Evolutionary conservation across 2,113 vertebrate genomes (phyloP), one percentile per base, ranked within the genome.

Genomic region (Apus apus): DNA sequence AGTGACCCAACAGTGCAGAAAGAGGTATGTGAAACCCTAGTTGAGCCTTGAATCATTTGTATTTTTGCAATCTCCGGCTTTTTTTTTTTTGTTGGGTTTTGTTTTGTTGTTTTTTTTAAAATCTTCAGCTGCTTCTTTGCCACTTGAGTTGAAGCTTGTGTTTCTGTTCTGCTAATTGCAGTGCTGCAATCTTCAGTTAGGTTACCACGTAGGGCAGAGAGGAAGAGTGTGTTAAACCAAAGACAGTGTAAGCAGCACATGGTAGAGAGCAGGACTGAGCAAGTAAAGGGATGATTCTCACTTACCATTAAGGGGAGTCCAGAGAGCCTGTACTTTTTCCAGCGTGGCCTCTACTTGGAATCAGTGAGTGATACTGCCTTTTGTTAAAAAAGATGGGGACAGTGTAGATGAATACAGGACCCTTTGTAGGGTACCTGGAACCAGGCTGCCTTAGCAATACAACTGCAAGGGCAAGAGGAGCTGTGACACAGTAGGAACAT

Each of bases 1-100:
- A 84, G 61, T 94, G 80, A 78, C 88, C 38, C 56, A 89, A 60
- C 51, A 92, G 68, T 72, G 32, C 72, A 84, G 75, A 48, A 50
- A 29, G 85, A 86, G 43, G 38, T 38, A 58, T 84, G 72, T 0
- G 0, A 92, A 96, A 81, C 48, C 38, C 30, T 64, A 10, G 46
- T 64, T 0, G 0, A 48, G 75, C 68, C 43, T 81, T 90, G 80
- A 93, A 84, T 86, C 34, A 87, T 61, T 71, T 75, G 51, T 89
- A 25, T 92, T 96, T 94, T 81, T 96, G 93, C 80, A 84, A 15
- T 90, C 60, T 38, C 68, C 89, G 45, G 11, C 38, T 84, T 60
- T 0, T 51, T 82, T n/a, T n/a, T n/a, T n/a, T n/a, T n/a, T n/a
- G n/a, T n/a, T n/a, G n/a, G n/a, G n/a, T n/a, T n/a, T n/a, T n/a